Conservation (phyloP, 2,113 vertebrate species). For the Columba livia region DNA sequence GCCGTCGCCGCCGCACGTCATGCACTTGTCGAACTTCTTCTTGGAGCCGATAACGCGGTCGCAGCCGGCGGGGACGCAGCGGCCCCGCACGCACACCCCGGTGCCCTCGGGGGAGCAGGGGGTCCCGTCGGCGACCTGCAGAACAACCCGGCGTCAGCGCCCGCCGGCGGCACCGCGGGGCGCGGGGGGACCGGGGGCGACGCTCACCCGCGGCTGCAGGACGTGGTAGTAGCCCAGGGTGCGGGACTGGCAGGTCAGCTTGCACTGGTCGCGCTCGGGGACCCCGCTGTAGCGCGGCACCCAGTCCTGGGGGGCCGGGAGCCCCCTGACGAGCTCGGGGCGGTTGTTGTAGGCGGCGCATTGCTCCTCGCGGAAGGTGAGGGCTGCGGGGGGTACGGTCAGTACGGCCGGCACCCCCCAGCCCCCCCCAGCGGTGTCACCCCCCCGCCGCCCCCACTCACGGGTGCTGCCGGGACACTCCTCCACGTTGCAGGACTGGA, state of each 20-base stretch:
- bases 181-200: rapidly evolving
- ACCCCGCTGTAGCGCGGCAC: constrained; percentile 71
- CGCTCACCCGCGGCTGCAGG: constrained; percentile 69
- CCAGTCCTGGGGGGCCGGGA: constrained; percentile 73
- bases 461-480: constrained; percentile 60
- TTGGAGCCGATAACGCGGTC: constrained; percentile 75
- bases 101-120: constrained; percentile 72
- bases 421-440: rapidly evolving
- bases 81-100: constrained; percentile 76
- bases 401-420: too few species aligned
- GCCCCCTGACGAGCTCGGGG: constrained; percentile 62
- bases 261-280: constrained; percentile 69
- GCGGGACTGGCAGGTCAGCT: constrained; percentile 74
- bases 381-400: background rate
- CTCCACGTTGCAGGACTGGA: constrained; percentile 70
- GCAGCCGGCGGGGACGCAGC: constrained; percentile 74
- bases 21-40: constrained; percentile 78
- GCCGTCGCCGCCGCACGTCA: constrained; percentile 73
- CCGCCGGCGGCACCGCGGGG: rapidly evolving
- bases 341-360: constrained; percentile 73
- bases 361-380: constrained; percentile 75
- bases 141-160: background rate
- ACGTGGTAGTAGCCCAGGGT: constrained; percentile 74
- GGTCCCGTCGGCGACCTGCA: constrained; percentile 73
- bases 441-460: background rate